Base-by-base conservation (phyloP, 2,888 invertebrate genomes). In the Scaptomyza caliginosa region DNA sequence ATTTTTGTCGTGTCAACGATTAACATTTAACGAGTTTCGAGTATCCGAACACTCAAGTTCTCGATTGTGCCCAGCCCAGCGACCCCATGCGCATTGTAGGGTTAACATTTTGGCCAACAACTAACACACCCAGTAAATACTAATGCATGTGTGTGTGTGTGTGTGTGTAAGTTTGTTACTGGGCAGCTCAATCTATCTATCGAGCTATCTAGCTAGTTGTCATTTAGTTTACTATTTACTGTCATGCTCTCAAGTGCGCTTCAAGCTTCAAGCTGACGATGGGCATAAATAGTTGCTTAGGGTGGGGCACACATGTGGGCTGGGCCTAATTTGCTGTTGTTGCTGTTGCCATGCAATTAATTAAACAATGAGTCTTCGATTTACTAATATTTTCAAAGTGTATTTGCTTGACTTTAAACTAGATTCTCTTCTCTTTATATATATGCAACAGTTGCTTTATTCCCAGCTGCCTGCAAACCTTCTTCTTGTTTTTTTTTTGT, bases 161-260 rank as follows among this genome's bases (percentile, higher is more conserved):
- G 16, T 38, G 51, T 55, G 6, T 55, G 30, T 38, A 36, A 39
- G 30, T 48, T 40, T 34, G 73, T 68, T 49, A 52, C 58, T 50
- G 60, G 36, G 66, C 45, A 74, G 62, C 66, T 32, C 4, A 5
- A n/a, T 30, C 30, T n/a, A 30, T 30, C 3, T 68, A 81, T 30
- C 16, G 16, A 34, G 16, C 16, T 34, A 34, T 8, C 16, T 70
- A 81, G 67, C 80, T 83, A 82, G 76, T 85, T 82, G 84, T 82
- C 87, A 82, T 86, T 86, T 85, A 73, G 85, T 62, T 83, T 76
- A 80, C 74, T 86, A 81, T 79, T 84, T 87, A 86, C 86, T 88
- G 88, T 88, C 85, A 88, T 79, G 88, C 84, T 86, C 81, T 75
- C 71, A 70, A 73, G 65, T 72, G 75, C 65, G 65, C 72, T 72